Conservation (phyloP, 2,113 vertebrate genomes). For the Tetrax tetrax region DNA sequence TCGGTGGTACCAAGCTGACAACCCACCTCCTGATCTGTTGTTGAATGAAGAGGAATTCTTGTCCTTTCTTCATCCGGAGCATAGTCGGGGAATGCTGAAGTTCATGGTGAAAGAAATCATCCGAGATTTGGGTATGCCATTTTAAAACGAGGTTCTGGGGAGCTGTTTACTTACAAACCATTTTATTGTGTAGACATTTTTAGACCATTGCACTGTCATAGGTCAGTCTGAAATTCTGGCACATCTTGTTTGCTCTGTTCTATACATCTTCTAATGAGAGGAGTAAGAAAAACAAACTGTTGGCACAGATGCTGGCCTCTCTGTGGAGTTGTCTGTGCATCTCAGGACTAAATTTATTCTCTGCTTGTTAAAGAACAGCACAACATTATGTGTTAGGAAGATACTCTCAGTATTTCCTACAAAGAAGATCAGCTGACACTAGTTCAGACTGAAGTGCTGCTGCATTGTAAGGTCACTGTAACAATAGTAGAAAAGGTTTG, state of each 20-base stretch:
- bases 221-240: neutral
- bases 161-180: neutral
- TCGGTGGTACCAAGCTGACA: slow-evolving; percentile 97
- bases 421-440: neutral
- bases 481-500: neutral
- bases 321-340: neutral
- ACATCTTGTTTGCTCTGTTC: neutral
- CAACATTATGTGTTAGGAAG: neutral
- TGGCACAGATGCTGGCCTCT: neutral
- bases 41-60: slow-evolving; percentile 92
- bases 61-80: slow-evolving; percentile 94
- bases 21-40: slow-evolving; percentile 86
- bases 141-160: neutral
- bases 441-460: neutral
- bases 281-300: neutral
- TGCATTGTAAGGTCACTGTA: neutral
- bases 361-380: neutral
- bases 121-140: slow-evolving; percentile 84
- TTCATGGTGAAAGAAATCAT: slow-evolving; percentile 98
- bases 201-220: neutral
- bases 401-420: neutral
- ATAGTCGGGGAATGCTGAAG: slow-evolving; percentile 92
- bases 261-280: too few relatives aligned
- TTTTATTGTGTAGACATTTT: neutral
- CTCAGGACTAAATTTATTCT: neutral